Evolutionary conservation across 2,888 invertebrate species (phyloP), one percentile per base, ranked within the genome.

Genomic region (Campoplex nolae): DNA sequence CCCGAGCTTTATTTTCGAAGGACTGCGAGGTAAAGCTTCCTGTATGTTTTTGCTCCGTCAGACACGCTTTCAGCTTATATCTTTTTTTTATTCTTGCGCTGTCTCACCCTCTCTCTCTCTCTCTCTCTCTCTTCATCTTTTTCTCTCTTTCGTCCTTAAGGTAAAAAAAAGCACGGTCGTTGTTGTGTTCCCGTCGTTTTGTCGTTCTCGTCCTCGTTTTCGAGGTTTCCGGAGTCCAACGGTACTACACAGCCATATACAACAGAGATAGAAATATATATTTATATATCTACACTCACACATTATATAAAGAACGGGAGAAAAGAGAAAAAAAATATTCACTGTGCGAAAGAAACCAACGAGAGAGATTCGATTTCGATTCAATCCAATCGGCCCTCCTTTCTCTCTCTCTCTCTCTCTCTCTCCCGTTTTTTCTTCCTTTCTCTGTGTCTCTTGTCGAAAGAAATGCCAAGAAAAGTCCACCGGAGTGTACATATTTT

Each of bases 341-440:
- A 48, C 67, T 67, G 56, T 42, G 23, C 45, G 65, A 78, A 80
- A 54, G 65, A 58, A 77, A 65, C 38, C 45, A 51, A 65, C 78
- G 67, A 68, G 56, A 78, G 70, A 81, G 81, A 87, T 87, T 87
- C 87, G 82, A 87, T 87, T 87, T 78, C 84, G 87, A 78, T 84
- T 82, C 84, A 81, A 87, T 87, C 77, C 84, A 82, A 87, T 84
- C 84, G 81, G 70, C 78, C 45, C 45, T 45, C n/a, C 6, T 58
- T 23, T 32, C 35, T 28, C 62, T 28, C 58, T 62, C 62, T 42
- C 58, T 28, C 7, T 32, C 77, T 23, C 38, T 51, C 51, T 35
- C 28, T 42, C 56, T 32, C 42, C 35, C 45, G 13, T 28, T 45
- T 28, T 13, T 38, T 38, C 38, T 51, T 51, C 35, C 38, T 67